Evolutionary conservation across 2,797 vertebrate species (phyloP).

Genomic region (Epinephelus awoara): DNA sequence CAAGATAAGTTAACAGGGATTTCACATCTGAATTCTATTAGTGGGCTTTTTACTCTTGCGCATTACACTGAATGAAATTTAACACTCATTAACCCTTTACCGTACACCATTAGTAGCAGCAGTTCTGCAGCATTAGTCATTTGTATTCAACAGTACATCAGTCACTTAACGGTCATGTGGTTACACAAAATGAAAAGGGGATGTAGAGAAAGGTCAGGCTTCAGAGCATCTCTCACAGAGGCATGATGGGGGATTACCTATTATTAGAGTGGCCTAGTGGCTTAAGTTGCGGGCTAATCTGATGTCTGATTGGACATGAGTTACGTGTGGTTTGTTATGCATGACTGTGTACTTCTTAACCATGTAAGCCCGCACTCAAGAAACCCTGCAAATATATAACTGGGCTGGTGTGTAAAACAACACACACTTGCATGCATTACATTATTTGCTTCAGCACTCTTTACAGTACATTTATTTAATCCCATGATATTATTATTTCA

Average conservation of each 20-base stretch:
- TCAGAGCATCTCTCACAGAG: constrained; percentile 33
- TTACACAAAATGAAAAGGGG: constrained; percentile 17
- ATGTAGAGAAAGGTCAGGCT: constrained; percentile 5
- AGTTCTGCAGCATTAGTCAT: not conserved
- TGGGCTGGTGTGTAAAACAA: not conserved
- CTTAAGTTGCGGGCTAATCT: constrained; percentile 68
- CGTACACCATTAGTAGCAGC: not conserved
- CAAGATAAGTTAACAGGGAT: not conserved
- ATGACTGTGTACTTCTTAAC: not conserved
- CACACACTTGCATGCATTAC: not conserved
- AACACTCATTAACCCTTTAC: not conserved
- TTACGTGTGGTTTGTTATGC: constrained; percentile 22
- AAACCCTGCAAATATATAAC: not conserved
- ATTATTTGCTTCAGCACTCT: not conserved
- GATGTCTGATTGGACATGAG: constrained; percentile 17
- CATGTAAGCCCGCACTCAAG: not conserved
- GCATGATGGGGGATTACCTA: constrained; percentile 66
- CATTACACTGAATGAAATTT: not conserved
- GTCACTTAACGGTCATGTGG: not conserved
- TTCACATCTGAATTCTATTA: not conserved
- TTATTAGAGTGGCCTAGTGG: constrained; percentile 67
- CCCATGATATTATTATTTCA: not conserved
- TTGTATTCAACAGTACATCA: not conserved
- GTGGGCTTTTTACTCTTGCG: not conserved
- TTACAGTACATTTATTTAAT: not conserved